Conservation (phyloP, 2,113 vertebrate species). For the Leucopsar rothschildi region DNA sequence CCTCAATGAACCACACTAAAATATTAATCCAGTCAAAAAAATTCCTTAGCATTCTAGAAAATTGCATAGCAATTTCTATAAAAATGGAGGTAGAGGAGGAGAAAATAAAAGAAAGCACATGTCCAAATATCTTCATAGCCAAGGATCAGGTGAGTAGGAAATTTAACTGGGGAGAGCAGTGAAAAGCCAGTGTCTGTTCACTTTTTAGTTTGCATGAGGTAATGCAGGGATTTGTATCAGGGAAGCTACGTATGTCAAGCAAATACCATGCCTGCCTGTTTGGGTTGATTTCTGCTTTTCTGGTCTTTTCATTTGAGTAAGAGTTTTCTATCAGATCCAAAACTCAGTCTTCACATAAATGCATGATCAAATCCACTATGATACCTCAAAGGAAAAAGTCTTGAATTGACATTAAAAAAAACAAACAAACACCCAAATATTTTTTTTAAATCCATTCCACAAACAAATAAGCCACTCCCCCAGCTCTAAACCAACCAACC, state of each 20-base stretch:
- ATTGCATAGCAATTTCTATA: neutral
- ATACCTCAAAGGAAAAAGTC: neutral
- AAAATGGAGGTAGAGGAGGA: neutral
- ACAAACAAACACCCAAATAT: no score
- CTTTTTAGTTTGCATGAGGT: neutral
- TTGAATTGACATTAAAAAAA: neutral
- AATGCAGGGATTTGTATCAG: neutral
- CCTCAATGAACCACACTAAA: neutral
- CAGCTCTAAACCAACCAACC: neutral
- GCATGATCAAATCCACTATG: neutral
- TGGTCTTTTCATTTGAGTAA: neutral
- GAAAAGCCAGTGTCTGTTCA: neutral
- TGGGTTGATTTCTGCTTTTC: conserved; percentile 13
- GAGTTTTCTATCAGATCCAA: conserved; percentile 6
- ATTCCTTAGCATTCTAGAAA: neutral
- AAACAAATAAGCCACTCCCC: neutral
- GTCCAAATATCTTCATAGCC: neutral
- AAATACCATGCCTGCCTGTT: conserved; percentile 7
- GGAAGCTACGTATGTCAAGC: conserved; percentile 7
- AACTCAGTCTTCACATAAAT: neutral
- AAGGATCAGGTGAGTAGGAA: neutral
- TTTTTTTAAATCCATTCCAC: no score
- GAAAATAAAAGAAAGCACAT: neutral
- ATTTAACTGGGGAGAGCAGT: neutral
- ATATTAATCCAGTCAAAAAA: neutral